A percentile compares a stretch with the other conserved stretches of the same genome.
These are phyloP conservation scores for Scatophagus argus DNA, from an alignment of 2,113 vertebrate genomes.

Conservation along the genomic window DNA sequence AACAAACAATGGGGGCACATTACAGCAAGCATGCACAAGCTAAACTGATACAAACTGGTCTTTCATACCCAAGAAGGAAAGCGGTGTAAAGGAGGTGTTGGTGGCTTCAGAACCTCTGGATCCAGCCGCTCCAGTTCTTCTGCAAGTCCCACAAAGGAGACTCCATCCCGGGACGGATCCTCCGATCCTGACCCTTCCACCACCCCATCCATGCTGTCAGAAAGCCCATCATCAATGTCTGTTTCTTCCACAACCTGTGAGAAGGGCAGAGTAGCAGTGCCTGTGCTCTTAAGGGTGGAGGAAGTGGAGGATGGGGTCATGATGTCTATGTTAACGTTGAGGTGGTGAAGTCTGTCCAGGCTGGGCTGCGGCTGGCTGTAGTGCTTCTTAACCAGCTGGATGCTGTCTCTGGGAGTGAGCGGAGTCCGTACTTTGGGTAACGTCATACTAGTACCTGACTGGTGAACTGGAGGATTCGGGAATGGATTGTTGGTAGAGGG, in stretches of 20 bases:
- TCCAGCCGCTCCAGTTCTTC: conserved; percentile 81
- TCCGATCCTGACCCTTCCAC: conserved; percentile 72
- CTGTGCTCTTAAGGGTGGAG: conserved; percentile 67
- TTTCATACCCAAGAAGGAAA: conserved; percentile 90
- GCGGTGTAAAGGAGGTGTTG: conserved; percentile 90
- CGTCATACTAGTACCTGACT: conserved; percentile 87
- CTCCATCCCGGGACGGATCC: conserved; percentile 52
- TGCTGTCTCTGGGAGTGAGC: conserved; percentile 88
- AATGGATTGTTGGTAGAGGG: conserved; percentile 73
- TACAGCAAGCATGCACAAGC: not conserved
- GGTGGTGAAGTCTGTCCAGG: conserved; percentile 76
- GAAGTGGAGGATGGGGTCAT: conserved; percentile 62
- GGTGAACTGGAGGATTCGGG: conserved; percentile 56
- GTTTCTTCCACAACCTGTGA: conserved; percentile 86
- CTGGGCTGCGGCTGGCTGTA: conserved; percentile 90
- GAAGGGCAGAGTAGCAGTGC: conserved; percentile 57
- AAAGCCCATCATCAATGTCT: conserved; percentile 86
- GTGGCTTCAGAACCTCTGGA: conserved; percentile 85
- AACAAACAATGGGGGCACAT: too few species aligned
- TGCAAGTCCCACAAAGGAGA: conserved; percentile 71
- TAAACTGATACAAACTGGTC: not conserved
- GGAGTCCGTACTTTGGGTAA: conserved; percentile 88
- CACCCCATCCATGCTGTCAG: conserved; percentile 87
- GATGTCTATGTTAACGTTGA: conserved; percentile 82
- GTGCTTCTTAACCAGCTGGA: conserved; percentile 91